Conservation (phyloP, 2,113 vertebrate genomes). For the Peromyscus polionotus region DNA sequence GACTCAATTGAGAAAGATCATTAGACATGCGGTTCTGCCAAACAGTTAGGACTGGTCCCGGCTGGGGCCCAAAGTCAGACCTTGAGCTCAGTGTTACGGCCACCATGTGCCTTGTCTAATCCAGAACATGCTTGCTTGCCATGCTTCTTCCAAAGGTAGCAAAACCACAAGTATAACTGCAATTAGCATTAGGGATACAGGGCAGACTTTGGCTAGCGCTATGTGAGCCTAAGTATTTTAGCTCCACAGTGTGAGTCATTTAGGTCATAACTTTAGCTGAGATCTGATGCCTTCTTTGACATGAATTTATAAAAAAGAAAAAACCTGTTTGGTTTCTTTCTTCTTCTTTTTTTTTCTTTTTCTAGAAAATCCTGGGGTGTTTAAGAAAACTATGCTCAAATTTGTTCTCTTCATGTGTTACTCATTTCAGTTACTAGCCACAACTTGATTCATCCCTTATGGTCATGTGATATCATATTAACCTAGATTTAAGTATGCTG, state of each 20-base stretch:
- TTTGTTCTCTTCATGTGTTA: conserved; percentile 25
- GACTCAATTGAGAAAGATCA: conserved; percentile 47
- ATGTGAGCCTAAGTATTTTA: conserved; percentile 1
- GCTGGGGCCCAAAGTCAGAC: conserved; percentile 48
- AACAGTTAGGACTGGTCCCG: conserved; percentile 50
- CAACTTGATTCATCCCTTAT: conserved; percentile 18
- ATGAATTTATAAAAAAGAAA: background rate
- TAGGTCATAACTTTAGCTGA: conserved; percentile 23
- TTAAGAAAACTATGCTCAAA: background rate
- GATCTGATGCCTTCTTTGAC: background rate
- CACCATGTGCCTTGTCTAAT: conserved; percentile 58
- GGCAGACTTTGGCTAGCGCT: conserved; percentile 33
- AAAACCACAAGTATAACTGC: conserved; percentile 57
- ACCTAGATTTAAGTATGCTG: conserved; percentile 48
- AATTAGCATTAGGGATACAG: conserved; percentile 53
- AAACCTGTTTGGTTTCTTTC: background rate
- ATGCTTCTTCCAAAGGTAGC: conserved; percentile 60
- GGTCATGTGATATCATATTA: conserved; percentile 51
- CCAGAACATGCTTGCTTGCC: conserved; percentile 30
- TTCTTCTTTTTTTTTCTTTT: background rate
- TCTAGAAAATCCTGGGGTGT: background rate
- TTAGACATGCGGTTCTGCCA: conserved; percentile 67
- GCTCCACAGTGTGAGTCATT: conserved; percentile 19
- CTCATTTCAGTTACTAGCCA: conserved; percentile 8
- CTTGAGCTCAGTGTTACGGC: conserved; percentile 66